Base-by-base conservation (phyloP, 1,140 invertebrate genomes). In the Pseudomyrmex pallidus region DNA sequence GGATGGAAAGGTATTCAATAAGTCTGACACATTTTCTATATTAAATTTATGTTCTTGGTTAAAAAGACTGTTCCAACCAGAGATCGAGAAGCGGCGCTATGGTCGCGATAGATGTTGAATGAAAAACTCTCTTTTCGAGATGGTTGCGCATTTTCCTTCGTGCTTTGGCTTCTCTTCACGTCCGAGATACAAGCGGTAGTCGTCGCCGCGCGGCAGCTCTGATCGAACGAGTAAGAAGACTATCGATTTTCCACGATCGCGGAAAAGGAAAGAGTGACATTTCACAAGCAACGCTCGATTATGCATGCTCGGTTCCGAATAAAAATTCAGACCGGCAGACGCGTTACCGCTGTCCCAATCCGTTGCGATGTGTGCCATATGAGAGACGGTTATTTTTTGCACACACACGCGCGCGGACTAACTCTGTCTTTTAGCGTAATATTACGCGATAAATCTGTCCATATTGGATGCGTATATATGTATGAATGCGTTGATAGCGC, bases 261-360 rank as follows among this genome's bases (percentile, higher is more conserved):
- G 35, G 5, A 35, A 35, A 35, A 5, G 35, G 35, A 7, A 35
- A 10, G 63, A 59, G 13, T 15, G 10, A 1, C 35, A 35, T 57
- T 78, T 56, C 52, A 76, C 25, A 44, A 59, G 17, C 56, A 68
- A 25, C 35, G 44, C 44, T 83, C 62, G 62, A 77, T 77, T 82
- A 83, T 83, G 82, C 48, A 83, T 82, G 57, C 80, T 15, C 25
- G 48, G 22, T 62, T 5, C 46, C 46, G 17, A 63, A 64, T 63
- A 82, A 82, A 82, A 82, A 82, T 82, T 56, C 57, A 82, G 20
- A 77, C 35, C 48, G 13, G 57, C 25, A 48, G 62, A 57, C 64
- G 35, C 13, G 20, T 35, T 35, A 8, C 54, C 13, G 52, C 35
- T 57, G 44, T 50, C 5, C 76, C 52, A 78, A 78, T 70, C 54